Percentiles rank a stretch among this genome's conserved stretches.
phyloP scores from a whole-genome alignment of 2,113 vertebrate species.

The Oreochromis aureus region DNA sequence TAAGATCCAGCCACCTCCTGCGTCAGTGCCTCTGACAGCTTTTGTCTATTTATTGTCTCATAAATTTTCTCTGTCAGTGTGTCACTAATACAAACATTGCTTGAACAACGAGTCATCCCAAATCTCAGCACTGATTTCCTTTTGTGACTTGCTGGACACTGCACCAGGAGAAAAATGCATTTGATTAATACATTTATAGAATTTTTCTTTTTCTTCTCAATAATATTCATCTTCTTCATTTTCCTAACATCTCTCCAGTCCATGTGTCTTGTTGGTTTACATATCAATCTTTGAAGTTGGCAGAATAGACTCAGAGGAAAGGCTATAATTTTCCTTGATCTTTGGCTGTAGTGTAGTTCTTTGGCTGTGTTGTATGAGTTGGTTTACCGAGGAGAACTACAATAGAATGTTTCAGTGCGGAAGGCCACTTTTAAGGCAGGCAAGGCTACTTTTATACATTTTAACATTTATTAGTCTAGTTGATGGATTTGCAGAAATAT shows the following conservation, averaged over 20 bases:
- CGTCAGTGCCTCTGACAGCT: slow-evolving; percentile 3
- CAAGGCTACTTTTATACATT: background rate
- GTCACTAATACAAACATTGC: slow-evolving; percentile 18
- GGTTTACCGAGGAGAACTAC: background rate
- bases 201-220: slow-evolving; percentile 54
- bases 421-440: background rate
- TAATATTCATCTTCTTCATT: slow-evolving; percentile 80
- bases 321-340: slow-evolving; percentile 32
- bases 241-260: slow-evolving; percentile 74
- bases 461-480: background rate
- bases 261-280: slow-evolving; percentile 9
- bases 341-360: background rate
- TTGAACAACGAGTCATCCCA: slow-evolving; percentile 1
- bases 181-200: slow-evolving; percentile 20
- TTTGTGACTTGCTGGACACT: background rate
- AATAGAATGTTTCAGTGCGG: background rate
- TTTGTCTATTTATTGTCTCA: slow-evolving; percentile 21
- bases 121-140: background rate
- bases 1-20: background rate
- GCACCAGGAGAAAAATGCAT: background rate
- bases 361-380: background rate
- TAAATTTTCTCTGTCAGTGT: slow-evolving; percentile 7
- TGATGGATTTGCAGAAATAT: background rate
- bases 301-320: slow-evolving; percentile 24
- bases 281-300: slow-evolving; percentile 49